A percentile compares a stretch with the other conserved stretches of the same genome.
Conservation (phyloP, 2,113 vertebrate species). For the Rhipidura dahli region DNA sequence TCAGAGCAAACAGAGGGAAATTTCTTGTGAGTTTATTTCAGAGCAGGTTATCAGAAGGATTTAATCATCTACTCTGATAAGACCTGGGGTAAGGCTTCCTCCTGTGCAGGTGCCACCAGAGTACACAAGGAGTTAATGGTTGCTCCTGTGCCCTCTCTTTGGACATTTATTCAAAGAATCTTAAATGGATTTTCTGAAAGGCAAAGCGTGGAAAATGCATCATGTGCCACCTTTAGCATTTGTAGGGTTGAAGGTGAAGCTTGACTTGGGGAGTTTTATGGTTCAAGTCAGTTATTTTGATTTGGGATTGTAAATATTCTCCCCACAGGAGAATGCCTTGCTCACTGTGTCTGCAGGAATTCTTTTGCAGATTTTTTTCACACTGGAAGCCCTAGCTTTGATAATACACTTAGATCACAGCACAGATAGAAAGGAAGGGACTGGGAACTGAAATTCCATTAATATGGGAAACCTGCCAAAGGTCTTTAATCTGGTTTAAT, state of each 20-base stretch:
- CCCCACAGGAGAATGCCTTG: not conserved
- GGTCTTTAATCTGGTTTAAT: not conserved
- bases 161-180: not conserved
- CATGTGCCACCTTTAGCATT: slow-evolving; percentile 17
- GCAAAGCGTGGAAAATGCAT: slow-evolving; percentile 12
- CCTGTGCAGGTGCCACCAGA: not conserved
- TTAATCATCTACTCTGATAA: not conserved
- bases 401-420: not conserved
- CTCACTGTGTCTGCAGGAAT: not conserved
- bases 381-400: not conserved
- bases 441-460: not conserved
- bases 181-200: slow-evolving; percentile 12
- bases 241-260: slow-evolving; percentile 37
- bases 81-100: not conserved
- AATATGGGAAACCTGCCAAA: not conserved
- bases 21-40: not conserved
- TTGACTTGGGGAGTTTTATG: slow-evolving; percentile 21
- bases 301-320: slow-evolving; percentile 42
- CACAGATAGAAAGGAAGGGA: not conserved
- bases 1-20: slow-evolving; percentile 41
- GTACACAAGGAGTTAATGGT: not conserved
- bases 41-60: not conserved
- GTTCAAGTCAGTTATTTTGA: slow-evolving; percentile 27
- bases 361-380: not conserved
- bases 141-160: not conserved